Evolutionary conservation across 1,140 invertebrate genomes (phyloP).

Genomic region (Tribolium madens): DNA sequence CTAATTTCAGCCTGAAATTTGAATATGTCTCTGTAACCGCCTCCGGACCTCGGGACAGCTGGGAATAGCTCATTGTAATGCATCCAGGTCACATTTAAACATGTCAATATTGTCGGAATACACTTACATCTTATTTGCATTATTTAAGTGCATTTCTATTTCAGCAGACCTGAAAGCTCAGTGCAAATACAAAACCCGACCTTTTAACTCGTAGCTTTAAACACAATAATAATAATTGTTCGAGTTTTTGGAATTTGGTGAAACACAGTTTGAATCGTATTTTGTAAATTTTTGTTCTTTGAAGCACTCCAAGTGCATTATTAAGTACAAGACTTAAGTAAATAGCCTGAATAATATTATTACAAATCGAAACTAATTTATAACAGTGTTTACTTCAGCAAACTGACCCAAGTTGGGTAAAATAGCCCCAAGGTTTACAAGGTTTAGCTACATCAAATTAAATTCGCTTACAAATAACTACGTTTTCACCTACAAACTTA

Average conservation of each 20-base stretch:
- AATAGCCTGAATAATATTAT: not conserved
- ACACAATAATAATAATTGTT: not conserved
- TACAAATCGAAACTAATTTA: not conserved
- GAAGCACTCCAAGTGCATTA: too few relatives aligned
- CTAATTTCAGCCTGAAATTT: not conserved
- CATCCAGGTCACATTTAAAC: conserved; percentile 33
- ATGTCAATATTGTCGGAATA: conserved; percentile 22
- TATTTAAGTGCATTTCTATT: conserved; percentile 26
- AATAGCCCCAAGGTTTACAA: not conserved
- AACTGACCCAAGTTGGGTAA: not conserved
- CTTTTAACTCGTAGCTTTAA: not conserved
- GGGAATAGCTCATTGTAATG: conserved; percentile 29
- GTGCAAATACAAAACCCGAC: not conserved
- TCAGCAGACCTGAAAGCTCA: not conserved
- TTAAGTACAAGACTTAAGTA: not conserved
- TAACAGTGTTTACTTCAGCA: not conserved
- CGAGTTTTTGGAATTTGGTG: not conserved
- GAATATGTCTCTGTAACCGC: not conserved
- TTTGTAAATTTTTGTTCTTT: too few relatives aligned
- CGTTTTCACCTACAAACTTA: not conserved
- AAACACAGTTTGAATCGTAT: not conserved
- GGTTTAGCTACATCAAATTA: not conserved
- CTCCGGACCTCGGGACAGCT: not conserved
- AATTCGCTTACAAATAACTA: not conserved
- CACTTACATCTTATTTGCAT: conserved; percentile 36